These are phyloP conservation scores for Xiphorhynchus elegans DNA, from an alignment of 2,113 vertebrate species.

Conservation along the genomic window DNA sequence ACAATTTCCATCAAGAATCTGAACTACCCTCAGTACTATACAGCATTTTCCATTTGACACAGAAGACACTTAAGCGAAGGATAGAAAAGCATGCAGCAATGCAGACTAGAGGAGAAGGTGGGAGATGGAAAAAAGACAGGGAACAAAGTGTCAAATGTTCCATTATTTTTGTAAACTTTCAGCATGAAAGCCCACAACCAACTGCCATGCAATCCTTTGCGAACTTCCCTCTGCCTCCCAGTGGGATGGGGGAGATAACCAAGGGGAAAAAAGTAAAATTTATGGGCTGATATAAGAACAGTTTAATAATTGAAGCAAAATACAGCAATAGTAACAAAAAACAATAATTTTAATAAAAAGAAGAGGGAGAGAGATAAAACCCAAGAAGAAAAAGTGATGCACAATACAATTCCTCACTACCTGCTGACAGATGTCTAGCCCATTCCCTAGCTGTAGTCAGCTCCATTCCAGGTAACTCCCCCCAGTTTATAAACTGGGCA, in stretches of 20 bases:
- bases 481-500: neutral
- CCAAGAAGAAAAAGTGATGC: neutral
- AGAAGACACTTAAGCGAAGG: neutral
- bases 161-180: neutral
- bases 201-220: accelerated
- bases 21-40: neutral
- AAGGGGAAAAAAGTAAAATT: neutral
- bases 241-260: neutral
- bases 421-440: neutral
- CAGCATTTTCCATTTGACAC: neutral
- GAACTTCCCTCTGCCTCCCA: neutral
- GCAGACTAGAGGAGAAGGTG: neutral
- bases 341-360: neutral
- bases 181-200: neutral
- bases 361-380: neutral
- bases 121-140: neutral
- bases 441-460: neutral
- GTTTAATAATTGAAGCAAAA: neutral
- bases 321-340: neutral
- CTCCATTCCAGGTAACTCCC: neutral
- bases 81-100: neutral
- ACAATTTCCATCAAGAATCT: neutral
- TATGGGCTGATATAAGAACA: neutral
- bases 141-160: neutral
- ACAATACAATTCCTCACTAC: neutral